phyloP scores from a whole-genome alignment of 2,113 vertebrate species.

The Mobula hypostoma region DNA sequence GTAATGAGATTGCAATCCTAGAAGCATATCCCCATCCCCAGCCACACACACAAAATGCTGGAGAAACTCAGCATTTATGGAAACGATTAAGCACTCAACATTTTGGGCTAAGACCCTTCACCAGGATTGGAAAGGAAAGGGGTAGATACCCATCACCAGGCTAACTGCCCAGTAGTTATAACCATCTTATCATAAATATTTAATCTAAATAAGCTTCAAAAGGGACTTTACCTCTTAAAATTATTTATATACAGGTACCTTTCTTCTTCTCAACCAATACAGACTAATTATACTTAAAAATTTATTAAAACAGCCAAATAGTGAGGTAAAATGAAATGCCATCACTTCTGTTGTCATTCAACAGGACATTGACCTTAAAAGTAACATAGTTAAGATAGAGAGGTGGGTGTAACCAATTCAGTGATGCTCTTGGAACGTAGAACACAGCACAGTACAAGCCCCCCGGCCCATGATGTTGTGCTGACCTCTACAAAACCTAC shows the following conservation, averaged over 20 bases:
- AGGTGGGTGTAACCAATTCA: neutral
- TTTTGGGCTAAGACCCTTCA: no score
- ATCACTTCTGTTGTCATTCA: neutral
- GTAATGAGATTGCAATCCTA: neutral
- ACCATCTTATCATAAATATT: neutral
- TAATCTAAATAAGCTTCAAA: neutral
- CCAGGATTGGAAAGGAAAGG: no score
- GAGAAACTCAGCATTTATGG: no score
- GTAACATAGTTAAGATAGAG: neutral
- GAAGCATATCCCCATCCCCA: neutral
- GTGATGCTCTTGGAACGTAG: neutral
- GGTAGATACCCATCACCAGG: no score
- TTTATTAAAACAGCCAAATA: neutral
- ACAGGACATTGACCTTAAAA: neutral
- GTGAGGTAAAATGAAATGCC: neutral
- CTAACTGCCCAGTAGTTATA: neutral
- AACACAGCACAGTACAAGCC: no score
- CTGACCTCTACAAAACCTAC: no score
- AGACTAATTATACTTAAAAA: neutral
- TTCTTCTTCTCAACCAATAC: neutral
- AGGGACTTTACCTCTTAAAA: neutral
- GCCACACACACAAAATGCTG: no score
- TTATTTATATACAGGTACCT: neutral
- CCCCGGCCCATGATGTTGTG: no score
- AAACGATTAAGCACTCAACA: no score